Base-by-base conservation (phyloP, 2,797 vertebrate genomes). In the Manis pentadactyla region DNA sequence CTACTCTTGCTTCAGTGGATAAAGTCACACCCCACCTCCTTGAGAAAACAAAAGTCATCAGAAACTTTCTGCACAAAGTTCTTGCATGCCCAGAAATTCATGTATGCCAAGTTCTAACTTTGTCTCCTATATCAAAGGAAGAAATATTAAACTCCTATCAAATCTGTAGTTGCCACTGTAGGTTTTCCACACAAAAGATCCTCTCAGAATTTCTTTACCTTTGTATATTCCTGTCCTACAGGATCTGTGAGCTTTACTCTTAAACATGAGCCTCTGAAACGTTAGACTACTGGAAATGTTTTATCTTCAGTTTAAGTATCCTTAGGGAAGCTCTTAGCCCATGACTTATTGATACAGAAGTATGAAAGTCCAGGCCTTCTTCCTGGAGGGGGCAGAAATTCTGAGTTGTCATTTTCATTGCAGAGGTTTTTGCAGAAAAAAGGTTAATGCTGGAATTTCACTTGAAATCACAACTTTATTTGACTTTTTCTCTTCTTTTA, bases 141-240 rank as follows among this genome's bases (percentile, higher is more conserved):
- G 88, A 51, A 19, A 49, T 4, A 0, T n/a, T 23, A 57, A 66
- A 4, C 2, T 5, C 1, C 4, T 68, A 13, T 27, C 29, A 81
- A 49, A 59, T 15, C 11, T 71, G 1, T 23, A 5, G 6, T 46
- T 59, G 4, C 64, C 46, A 31, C n/a, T 19, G 1, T 53, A 17
- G 27, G 18, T 51, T 78, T 94, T 63, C 21, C 7, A n/a, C 13
- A 42, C 8, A n/a, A 0, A 49, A 23, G 3, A 2, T 63, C 37
- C 14, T 53, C 13, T 82, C 21, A 25, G 6, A 51, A 46, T 84
- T 7, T 27, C 6, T 46, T 88, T 39, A 15, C 19, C 0, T 66
- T n/a, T 63, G 3, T 18, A 34, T n/a, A 4, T 39, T 53, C 2
- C 7, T 46, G 1, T n/a, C 9, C 5, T 27, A 9, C 2, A 51